Base-by-base conservation (phyloP, 2,113 vertebrate genomes). In the Picathartes gymnocephalus region DNA sequence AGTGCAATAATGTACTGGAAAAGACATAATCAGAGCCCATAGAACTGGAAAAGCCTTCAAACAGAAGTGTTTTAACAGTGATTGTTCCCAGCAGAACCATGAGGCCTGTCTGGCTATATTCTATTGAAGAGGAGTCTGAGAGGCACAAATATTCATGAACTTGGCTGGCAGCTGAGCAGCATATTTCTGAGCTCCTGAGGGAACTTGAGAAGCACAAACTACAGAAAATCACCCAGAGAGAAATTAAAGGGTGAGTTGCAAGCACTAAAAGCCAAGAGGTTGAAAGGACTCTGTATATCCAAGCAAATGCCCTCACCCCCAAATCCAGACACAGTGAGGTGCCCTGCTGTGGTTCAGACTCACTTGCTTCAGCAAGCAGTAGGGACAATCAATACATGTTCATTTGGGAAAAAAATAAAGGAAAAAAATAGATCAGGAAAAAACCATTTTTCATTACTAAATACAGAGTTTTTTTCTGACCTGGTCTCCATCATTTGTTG, bases 1-100 rank as follows among this genome's bases (percentile, higher is more conserved):
- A 53, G n/a, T 66, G 48, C 39, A 82, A 68, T 72, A 79, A 93
- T 44, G 20, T 39, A 64, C 76, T 64, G 80, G 48, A 92, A 88
- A 95, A 89, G 47, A 86, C 62, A 69, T 60, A 95, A 58, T 54
- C 45, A 80, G 51, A 90, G 37, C 33, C 60, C 27, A 65, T 7
- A 54, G 68, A 91, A 71, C 24, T 50, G 42, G 51, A 62, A 73
- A 92, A 86, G 14, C 54, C 68, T 88, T 91, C 58, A 69, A 81
- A 83, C 40, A 74, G 10, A 76, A 91, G 53, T 50, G 10, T 65
- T 92, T 79, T 61, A 89, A 61, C 71, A 64, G 48, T 0, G 0
- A 94, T 89, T 78, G 45, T 79, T 95, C 77, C 80, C 80, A 91
- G 51, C n/a, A 94, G 92, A 94, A 57, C 64, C 13, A 33, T 40